Evolutionary conservation across 1,140 invertebrate genomes (phyloP).

Genomic region (Macrotrachela quadricornifera): DNA sequence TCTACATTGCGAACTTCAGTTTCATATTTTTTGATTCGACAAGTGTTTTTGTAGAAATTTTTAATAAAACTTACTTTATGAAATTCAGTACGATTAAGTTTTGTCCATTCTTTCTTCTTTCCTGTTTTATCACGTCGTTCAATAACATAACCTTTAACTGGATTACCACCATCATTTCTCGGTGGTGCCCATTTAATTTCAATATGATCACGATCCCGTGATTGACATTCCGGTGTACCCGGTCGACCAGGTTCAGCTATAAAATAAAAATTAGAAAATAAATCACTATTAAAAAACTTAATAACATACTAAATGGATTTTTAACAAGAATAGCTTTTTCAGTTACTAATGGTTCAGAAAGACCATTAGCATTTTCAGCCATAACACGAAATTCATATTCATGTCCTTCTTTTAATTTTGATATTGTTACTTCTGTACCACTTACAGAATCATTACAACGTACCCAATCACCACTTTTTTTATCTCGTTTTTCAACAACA

Average conservation of each 20-base stretch:
- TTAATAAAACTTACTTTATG: constrained; percentile 62
- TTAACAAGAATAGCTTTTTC: constrained; percentile 66
- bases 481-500: constrained; percentile 7
- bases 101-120: constrained; percentile 47
- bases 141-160: constrained; percentile 71
- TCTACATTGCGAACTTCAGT: constrained; percentile 45
- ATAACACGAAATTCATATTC: constrained; percentile 91
- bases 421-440: constrained; percentile 60
- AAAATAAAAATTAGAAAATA: constrained; percentile 50
- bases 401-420: constrained; percentile 69
- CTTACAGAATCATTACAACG: constrained; percentile 16
- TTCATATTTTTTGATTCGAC: constrained; percentile 68
- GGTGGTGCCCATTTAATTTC: constrained; percentile 68
- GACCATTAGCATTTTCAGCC: constrained; percentile 82
- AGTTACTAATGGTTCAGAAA: constrained; percentile 75
- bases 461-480: background rate
- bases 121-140: constrained; percentile 74
- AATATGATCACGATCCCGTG: constrained; percentile 75
- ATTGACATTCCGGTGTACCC: constrained; percentile 61
- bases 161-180: constrained; percentile 71
- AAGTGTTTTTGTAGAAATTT: constrained; percentile 16
- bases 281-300: constrained; percentile 46
- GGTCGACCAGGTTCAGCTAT: constrained; percentile 59
- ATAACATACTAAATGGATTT: constrained; percentile 56
- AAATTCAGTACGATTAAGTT: constrained; percentile 10